Evolutionary conservation across 2,888 invertebrate species (phyloP).

Genomic region (Ditula angustiorana): DNA sequence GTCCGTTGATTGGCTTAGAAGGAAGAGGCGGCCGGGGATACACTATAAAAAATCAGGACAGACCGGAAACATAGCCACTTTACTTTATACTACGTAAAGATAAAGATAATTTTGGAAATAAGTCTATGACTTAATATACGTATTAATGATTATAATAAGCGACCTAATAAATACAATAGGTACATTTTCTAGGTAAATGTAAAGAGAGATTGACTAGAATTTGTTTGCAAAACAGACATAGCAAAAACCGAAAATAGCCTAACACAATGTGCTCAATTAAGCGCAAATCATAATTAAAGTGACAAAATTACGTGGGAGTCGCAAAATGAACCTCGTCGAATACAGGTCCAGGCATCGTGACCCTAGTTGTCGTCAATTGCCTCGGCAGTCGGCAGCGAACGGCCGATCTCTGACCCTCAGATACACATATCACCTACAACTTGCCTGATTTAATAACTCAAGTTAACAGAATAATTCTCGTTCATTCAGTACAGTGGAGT

Average conservation of each 20-base stretch:
- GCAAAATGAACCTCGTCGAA: constrained; percentile 66
- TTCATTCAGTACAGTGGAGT: constrained; percentile 16
- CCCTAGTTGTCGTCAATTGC: constrained; percentile 76
- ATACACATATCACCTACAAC: constrained; percentile 72
- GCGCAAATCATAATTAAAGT: constrained; percentile 41
- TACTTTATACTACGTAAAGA: no score
- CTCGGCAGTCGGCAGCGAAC: constrained; percentile 64
- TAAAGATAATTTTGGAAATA: no score
- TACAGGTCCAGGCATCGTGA: constrained; percentile 66
- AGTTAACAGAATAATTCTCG: constrained; percentile 7
- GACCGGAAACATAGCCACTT: no score
- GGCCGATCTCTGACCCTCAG: constrained; percentile 79
- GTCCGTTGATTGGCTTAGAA: no score
- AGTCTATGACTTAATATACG: background rate
- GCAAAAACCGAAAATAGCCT: background rate
- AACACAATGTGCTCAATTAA: constrained; percentile 31
- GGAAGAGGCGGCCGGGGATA: no score
- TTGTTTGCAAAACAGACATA: background rate
- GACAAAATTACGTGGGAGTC: constrained; percentile 65
- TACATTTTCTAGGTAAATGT: background rate
- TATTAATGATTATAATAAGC: background rate
- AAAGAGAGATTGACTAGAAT: background rate
- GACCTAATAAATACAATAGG: background rate
- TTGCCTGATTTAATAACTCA: constrained; percentile 48
- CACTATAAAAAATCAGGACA: no score